Evolutionary conservation across 2,113 vertebrate species (phyloP), one percentile per base, ranked within the genome.

Genomic region (Neoarius graeffei): DNA sequence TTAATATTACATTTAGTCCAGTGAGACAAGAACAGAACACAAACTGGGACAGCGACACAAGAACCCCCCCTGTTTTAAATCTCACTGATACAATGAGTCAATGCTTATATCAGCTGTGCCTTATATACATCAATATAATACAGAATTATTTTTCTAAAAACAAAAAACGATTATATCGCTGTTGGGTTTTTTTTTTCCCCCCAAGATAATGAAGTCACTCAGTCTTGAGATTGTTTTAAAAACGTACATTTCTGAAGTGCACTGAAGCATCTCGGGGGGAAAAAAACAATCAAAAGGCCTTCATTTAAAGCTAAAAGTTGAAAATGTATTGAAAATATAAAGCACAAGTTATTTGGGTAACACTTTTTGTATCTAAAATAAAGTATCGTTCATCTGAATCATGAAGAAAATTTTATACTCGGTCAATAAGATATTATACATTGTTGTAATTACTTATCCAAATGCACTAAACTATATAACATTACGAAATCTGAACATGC

Each of bases 11-110:
- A 54, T 82, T 71, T 42, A 62, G 56, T 77, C 71, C 71, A 77
- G 71, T 27, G 84, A 77, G 84, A 85, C 56, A 7, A 23, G 74
- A 66, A 80, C 85, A 56, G 59, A 25, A 80, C 74, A 64, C 48
- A 86, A 66, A 80, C 59, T 64, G 48, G 74, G 85, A 52, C 85
- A 86, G 54, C 42, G 54, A 64, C 76, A 86, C 57, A 8, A 76
- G 69, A 73, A 76, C 35, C 20, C 25, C 30, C 14, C 0, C 42
- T 83, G 60, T 59, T 60, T 74, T 42, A 8, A 74, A 42, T 35
- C 25, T 76, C 56, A 59, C 1, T 15, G 30, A 56, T 17, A 85
- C 67, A 85, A 42, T 15, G 42, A 67, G 35, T 20, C 83, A 85
- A 0, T 14, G 52, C 17, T 74, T 52, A 42, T 57, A 59, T 59